phyloP scores from a whole-genome alignment of 2,113 vertebrate species.

The Grus americana region DNA sequence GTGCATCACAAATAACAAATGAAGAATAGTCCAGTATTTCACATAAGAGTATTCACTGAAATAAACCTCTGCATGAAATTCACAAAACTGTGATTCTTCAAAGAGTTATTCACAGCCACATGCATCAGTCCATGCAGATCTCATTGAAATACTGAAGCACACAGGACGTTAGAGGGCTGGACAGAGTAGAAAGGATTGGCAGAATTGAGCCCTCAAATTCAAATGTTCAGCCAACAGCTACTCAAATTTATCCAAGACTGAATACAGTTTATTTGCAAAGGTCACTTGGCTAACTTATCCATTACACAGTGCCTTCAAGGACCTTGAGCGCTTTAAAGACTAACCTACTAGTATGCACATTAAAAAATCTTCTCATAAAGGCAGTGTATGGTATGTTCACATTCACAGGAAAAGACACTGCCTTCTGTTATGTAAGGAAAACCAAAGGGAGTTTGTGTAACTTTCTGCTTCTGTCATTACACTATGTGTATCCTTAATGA shows the following conservation, averaged over 20 bases:
- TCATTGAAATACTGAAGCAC: background rate
- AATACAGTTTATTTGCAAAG: background rate
- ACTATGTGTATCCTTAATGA: background rate
- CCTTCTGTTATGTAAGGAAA: background rate
- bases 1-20: slow-evolving; percentile 3
- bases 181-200: background rate
- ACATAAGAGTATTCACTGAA: background rate
- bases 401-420: background rate
- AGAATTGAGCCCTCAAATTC: background rate
- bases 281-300: background rate
- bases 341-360: background rate
- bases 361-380: background rate
- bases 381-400: background rate
- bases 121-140: background rate
- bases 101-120: background rate
- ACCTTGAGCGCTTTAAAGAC: background rate
- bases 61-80: background rate
- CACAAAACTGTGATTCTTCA: background rate
- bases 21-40: background rate
- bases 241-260: background rate
- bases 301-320: background rate
- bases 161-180: background rate
- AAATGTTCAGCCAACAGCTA: background rate
- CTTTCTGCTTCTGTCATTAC: background rate
- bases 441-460: background rate